Percentiles rank a stretch among this genome's conserved stretches.
Evolutionary conservation across 2,888 invertebrate genomes (phyloP).

Genomic region (Hofmannophila pseudospretella): DNA sequence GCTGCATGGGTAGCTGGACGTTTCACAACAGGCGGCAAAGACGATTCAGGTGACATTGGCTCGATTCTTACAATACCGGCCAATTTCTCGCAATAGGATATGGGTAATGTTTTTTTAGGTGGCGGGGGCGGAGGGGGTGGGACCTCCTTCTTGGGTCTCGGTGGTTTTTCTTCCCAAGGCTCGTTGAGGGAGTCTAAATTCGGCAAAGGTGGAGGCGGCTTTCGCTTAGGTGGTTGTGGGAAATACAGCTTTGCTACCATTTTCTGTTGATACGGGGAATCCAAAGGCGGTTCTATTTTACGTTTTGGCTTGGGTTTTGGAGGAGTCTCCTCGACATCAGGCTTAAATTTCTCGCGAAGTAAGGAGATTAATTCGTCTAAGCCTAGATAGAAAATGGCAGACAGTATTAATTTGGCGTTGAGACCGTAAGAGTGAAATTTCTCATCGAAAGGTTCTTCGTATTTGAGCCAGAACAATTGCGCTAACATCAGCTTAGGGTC

Average conservation of each 20-base stretch:
- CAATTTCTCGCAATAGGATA: conserved; percentile 44
- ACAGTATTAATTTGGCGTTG: conserved; percentile 54
- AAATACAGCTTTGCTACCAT: conserved; percentile 43
- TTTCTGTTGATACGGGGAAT: conserved; percentile 56
- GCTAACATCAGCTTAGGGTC: conserved; percentile 62
- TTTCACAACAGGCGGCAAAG: neutral
- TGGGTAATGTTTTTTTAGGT: conserved; percentile 49
- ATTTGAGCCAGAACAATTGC: conserved; percentile 44
- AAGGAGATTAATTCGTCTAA: conserved; percentile 39
- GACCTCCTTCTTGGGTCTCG: conserved; percentile 35
- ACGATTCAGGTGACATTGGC: conserved; percentile 14
- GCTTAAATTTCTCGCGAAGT: conserved; percentile 43
- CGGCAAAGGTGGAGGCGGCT: conserved; percentile 46
- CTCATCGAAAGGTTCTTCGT: conserved; percentile 46
- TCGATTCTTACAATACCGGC: conserved; percentile 43
- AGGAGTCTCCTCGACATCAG: conserved; percentile 25
- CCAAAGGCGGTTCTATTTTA: conserved; percentile 27
- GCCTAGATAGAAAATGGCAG: conserved; percentile 57
- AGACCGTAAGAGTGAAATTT: conserved; percentile 42
- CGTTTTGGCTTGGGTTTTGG: conserved; percentile 28
- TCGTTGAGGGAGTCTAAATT: conserved; percentile 53
- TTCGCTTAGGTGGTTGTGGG: conserved; percentile 30
- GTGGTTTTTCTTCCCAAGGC: conserved; percentile 49
- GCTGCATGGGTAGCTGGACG: neutral
- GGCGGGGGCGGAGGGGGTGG: conserved; percentile 50